Base-by-base conservation (phyloP, 2,888 invertebrate genomes). In the Odontothrips loti region DNA sequence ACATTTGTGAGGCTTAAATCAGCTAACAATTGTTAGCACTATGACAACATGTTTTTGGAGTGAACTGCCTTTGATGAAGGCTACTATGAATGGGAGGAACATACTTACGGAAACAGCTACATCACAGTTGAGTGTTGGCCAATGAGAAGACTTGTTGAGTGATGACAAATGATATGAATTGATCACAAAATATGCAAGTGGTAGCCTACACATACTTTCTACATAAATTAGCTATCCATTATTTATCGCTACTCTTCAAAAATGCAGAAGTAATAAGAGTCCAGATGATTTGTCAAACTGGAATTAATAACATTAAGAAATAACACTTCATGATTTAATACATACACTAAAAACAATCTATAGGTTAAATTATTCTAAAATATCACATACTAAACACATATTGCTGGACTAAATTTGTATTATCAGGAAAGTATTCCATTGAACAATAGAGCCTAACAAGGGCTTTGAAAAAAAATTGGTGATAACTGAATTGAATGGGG, bases 371-470 rank as follows among this genome's bases (percentile, higher is more conserved):
- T 75, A 75, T 10, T 12, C 68, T 75, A 75, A 8, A 8, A 75
- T 75, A 75, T 75, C 68, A 75, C 68, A 75, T 75, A 75, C 68
- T 75, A 75, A 75, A 75, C 68, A 75, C 68, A 75, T 75, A 75
- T 75, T 75, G 68, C 68, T 75, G 27, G 11, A 10, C 23, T 27
- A 27, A 12, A 75, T 75, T 12, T 23, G 27, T 9, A 27, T 27
- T 75, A 12, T 12, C 8, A 1, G 27, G 68, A 75, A 75, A 75
- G 6, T 9, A 27, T 23, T 12, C 4, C 68, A 75, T 27, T 75
- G 1, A 27, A 58, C 58, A 58, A 58, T 58, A 58, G 58, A 58
- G 58, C 17, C 58, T 20, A 58, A 43, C 34, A 43, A 2, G 6
- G 34, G 34, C 6, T 43, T 43, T 6, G n/a, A n/a, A 43, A 43